These are phyloP conservation scores for Agonopterix arenella DNA, from an alignment of 2,888 invertebrate species.

Conservation along the genomic window DNA sequence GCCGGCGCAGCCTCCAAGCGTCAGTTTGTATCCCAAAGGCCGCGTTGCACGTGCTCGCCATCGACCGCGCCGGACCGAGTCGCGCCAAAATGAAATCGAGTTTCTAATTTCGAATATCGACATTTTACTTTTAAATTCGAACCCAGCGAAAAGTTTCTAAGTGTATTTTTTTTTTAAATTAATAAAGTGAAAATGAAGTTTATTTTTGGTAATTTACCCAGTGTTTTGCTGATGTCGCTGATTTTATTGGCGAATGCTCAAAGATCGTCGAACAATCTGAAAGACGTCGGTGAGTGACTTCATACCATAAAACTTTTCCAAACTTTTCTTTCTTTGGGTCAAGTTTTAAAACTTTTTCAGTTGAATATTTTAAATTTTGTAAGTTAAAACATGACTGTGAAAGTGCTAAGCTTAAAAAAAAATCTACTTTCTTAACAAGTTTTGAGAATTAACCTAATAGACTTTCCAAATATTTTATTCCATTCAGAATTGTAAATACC, in stretches of 20 bases:
- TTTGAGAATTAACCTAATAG: too few relatives aligned
- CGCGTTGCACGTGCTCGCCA: conserved; percentile 42
- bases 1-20: conserved; percentile 28
- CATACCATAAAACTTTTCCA: background rate
- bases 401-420: too few relatives aligned
- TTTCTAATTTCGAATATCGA: conserved; percentile 35
- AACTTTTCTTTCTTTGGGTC: too few relatives aligned
- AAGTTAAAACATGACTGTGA: too few relatives aligned
- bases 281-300: conserved; percentile 58
- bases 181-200: conserved; percentile 41
- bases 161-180: background rate
- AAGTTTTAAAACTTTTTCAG: too few relatives aligned
- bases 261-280: conserved; percentile 50
- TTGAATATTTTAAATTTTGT: too few relatives aligned
- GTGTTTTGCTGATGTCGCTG: conserved; percentile 59
- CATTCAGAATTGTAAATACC: too few relatives aligned
- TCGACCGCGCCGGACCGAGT: conserved; percentile 37
- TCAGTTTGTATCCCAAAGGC: conserved; percentile 51
- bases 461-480: too few relatives aligned
- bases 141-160: background rate
- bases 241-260: conserved; percentile 64
- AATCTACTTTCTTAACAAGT: too few relatives aligned
- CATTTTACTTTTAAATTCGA: conserved; percentile 3
- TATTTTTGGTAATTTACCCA: conserved; percentile 47
- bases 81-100: conserved; percentile 61